Percentiles rank a stretch among this genome's conserved stretches.
Conservation (phyloP, 2,888 invertebrate species). For the Altica lythri region DNA sequence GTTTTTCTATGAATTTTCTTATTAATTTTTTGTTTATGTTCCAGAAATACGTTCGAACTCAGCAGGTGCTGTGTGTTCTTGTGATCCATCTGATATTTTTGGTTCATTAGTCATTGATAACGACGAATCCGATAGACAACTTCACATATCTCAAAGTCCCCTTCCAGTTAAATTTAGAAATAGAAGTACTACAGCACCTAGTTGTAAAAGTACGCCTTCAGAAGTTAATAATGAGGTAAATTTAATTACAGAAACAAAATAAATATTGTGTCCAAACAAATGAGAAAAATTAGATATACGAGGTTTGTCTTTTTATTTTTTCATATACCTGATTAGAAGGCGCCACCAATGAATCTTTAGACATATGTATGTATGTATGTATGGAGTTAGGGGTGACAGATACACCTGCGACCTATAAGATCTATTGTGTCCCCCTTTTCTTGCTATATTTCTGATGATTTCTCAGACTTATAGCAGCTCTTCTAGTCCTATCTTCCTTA, state of each 20-base stretch:
- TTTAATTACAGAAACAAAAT: not conserved
- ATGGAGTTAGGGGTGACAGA: too few species aligned
- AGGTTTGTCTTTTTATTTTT: too few species aligned
- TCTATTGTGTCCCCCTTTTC: too few species aligned
- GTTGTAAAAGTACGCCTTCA: slow-evolving; percentile 20
- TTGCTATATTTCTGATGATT: too few species aligned
- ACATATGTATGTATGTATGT: too few species aligned
- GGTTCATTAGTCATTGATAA: slow-evolving; percentile 62
- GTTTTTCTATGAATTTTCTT: not conserved
- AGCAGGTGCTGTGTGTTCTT: slow-evolving; percentile 62
- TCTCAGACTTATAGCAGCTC: too few species aligned
- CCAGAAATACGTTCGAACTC: slow-evolving; percentile 76
- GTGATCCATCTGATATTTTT: slow-evolving; percentile 62
- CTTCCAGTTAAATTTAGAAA: slow-evolving; percentile 30
- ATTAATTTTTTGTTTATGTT: slow-evolving; percentile 18
- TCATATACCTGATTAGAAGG: too few species aligned
- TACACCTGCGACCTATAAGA: too few species aligned
- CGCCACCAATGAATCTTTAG: too few species aligned
- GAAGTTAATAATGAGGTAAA: slow-evolving; percentile 21
- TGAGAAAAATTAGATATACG: too few species aligned
- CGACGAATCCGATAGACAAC: slow-evolving; percentile 23
- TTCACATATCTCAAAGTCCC: slow-evolving; percentile 13
- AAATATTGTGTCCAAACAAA: too few species aligned
- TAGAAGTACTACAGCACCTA: slow-evolving; percentile 38
- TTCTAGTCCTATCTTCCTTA: too few species aligned